Base-by-base conservation (phyloP, 2,888 invertebrate genomes). In the Charanyca ferruginea region DNA sequence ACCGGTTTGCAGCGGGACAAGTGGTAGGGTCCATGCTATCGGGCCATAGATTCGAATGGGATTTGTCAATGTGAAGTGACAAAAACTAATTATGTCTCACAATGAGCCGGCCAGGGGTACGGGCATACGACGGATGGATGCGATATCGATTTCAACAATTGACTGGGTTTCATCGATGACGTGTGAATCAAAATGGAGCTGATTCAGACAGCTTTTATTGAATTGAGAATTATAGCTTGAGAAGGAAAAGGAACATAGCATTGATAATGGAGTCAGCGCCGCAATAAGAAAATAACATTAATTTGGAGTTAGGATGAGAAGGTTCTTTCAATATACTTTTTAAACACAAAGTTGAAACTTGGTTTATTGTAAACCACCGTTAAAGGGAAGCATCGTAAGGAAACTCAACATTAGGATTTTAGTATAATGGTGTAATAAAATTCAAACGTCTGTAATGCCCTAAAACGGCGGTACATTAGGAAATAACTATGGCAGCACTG, bases 11-110 rank as follows among this genome's bases (percentile, higher is more conserved):
- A 77, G 69, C 77, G 81, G 82, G 85, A 85, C 90, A 93, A 94
- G 92, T 93, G 92, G 88, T 91, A 87, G 93, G 93, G 93, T 87
- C 88, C 87, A 81, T 79, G 88, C 86, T 89, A 89, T 89, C 88
- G 81, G 74, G 77, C 86, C 79, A 86, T 89, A 86, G 89, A 88
- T 87, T 89, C 86, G 87, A 92, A 91, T 89, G 86, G 92, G 94
- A 94, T 94, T 94, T 94, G 94, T 93, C 94, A 91, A 91, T 89
- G 90, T 93, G 94, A 94, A 94, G 95, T 95, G 94, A 94, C 94
- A 94, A 95, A 95, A 95, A 94, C 94, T 95, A 95, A 95, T 95
- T 95, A 95, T 91, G 86, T 84, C 74, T 84, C 88, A 94, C 94
- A 93, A 93, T 94, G 92, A 92, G 87, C 87, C 85, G 87, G 63